phyloP scores from a whole-genome alignment of 2,113 vertebrate species.

The Albula goreensis region DNA sequence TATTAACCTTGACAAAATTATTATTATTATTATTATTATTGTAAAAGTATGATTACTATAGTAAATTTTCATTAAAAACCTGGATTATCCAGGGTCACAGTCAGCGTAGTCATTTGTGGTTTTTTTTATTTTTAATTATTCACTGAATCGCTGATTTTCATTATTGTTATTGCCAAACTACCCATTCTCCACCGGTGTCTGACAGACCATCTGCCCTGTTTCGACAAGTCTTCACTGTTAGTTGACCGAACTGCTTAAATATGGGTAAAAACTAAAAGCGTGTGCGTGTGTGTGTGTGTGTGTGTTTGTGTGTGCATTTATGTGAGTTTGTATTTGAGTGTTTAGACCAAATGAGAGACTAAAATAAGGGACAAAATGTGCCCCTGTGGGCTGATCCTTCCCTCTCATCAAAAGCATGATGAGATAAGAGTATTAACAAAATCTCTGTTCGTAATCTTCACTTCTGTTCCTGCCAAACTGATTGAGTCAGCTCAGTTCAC shows the following conservation, averaged over 20 bases:
- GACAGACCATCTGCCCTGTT: too few species aligned
- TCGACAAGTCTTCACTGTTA: too few species aligned
- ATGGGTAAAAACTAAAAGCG: background rate
- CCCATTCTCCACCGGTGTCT: too few species aligned
- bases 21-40: too few species aligned
- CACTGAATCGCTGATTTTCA: too few species aligned
- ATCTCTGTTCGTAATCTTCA: slow-evolving; percentile 3
- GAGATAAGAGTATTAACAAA: background rate
- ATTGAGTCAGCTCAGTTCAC: slow-evolving; percentile 5
- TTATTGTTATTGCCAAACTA: too few species aligned
- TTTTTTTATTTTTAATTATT: too few species aligned
- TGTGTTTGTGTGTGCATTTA: background rate
- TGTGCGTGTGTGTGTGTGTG: slow-evolving; percentile 11
- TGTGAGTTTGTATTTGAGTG: background rate
- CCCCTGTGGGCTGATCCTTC: background rate
- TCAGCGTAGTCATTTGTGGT: too few species aligned
- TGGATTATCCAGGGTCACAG: too few species aligned
- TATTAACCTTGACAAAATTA: too few species aligned
- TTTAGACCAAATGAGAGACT: background rate
- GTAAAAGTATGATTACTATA: too few species aligned
- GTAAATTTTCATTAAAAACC: too few species aligned
- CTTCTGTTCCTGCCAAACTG: background rate
- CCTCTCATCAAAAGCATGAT: background rate
- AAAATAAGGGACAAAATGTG: background rate
- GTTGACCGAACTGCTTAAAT: background rate